Evolutionary conservation across 2,888 invertebrate species (phyloP), one percentile per base, ranked within the genome.

Genomic region (Oxystoma pomonae): DNA sequence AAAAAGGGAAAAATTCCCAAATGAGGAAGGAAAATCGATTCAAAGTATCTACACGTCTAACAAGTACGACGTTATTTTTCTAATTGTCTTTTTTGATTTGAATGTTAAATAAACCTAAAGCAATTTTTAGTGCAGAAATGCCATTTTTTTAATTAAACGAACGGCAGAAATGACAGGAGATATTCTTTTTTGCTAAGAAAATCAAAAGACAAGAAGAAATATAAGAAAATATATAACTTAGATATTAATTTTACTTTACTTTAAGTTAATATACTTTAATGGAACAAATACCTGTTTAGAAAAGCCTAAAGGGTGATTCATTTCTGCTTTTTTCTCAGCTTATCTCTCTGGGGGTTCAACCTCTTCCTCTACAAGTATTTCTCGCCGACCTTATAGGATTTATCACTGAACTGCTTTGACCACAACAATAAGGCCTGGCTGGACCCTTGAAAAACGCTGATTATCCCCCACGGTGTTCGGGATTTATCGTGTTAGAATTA

Each of bases 241-340:
- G n/a, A n/a, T n/a, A n/a, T n/a, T n/a, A n/a, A n/a, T n/a, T n/a
- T n/a, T n/a, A n/a, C n/a, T n/a, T n/a, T n/a, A n/a, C n/a, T n/a
- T n/a, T n/a, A n/a, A n/a, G n/a, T n/a, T n/a, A n/a, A n/a, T n/a
- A 35, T 35, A 35, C 35, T 35, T 35, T 35, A 53, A 55, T 35
- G 16, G 58, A 20, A 19, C 52, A 22, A 55, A 58, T 62, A 58
- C 58, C 58, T 53, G 58, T 58, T 51, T 58, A 22, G 20, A 53
- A 58, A 52, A 55, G 52, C 55, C 57, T 35, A 60, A 57, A 63
- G 59, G 59, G 63, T 63, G 63, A 63, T 63, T 63, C 63, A 63
- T 63, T 60, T 63, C 55, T 20, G 57, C 12, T 59, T 57, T 60
- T 50, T 63, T 52, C 60, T 55, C 53, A 52, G 21, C 55, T 51